These are phyloP conservation scores for Malurus leucopterus DNA, from an alignment of 2,797 vertebrate species.

Conservation along the genomic window DNA sequence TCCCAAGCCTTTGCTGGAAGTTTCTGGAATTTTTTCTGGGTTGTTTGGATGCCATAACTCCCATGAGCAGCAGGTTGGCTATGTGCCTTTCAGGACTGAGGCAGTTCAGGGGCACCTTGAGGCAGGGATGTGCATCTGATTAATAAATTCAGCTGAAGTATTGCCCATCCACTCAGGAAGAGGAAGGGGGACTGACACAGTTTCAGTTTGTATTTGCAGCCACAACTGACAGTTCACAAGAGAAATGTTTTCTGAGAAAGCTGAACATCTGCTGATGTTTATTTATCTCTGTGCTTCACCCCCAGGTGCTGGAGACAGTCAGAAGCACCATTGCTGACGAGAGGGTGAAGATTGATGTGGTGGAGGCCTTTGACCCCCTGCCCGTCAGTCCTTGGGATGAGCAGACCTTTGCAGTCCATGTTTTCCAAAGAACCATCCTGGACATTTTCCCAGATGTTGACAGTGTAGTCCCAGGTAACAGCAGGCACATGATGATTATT, in stretches of 20 bases:
- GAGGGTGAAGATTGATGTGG: constrained; percentile 81
- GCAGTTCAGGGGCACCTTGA: not conserved
- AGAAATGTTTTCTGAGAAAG: not conserved
- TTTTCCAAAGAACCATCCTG: constrained; percentile 85
- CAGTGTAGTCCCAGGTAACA: constrained; percentile 84
- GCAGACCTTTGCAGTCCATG: constrained; percentile 82
- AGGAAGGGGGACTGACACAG: not conserved
- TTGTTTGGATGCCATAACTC: not conserved
- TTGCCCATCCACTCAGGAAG: not conserved
- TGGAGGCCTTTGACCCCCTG: constrained; percentile 82
- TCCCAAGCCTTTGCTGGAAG: not conserved
- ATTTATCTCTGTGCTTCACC: not conserved
- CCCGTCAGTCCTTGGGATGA: constrained; percentile 84
- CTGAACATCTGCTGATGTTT: not conserved
- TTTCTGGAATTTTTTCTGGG: not conserved
- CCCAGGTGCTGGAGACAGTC: constrained; percentile 81
- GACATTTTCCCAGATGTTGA: constrained; percentile 83
- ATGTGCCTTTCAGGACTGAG: not conserved
- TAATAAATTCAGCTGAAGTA: not conserved
- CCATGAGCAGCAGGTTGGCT: not conserved
- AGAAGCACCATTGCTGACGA: constrained; percentile 79
- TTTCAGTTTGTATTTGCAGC: not conserved
- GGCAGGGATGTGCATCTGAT: not conserved
- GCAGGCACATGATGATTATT: constrained; percentile 13
- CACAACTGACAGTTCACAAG: not conserved